Base-by-base conservation (phyloP, 2,113 vertebrate genomes). In the Balaeniceps rex region DNA sequence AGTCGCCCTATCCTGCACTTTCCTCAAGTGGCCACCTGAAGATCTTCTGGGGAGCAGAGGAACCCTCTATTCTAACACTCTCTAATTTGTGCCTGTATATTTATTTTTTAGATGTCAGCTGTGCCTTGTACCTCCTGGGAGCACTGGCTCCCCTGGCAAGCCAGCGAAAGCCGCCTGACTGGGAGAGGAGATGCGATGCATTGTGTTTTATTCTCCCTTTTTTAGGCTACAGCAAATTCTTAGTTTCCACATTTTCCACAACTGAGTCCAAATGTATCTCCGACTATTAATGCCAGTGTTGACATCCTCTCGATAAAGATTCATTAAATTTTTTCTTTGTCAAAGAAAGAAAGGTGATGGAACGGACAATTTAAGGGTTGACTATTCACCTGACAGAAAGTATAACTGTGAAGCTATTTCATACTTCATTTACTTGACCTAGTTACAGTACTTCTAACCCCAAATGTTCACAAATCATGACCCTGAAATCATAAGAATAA, bases 351-450 rank as follows among this genome's bases (percentile, higher is more conserved):
- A 80, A 88, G 42, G 31, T 77, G 72, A 91, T 70, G 28, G 78
- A 91, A 90, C 19, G 69, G 52, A 87, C 72, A 97, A 96, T 94
- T 95, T 90, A 94, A 87, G 38, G 51, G 54, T 85, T 95, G 88
- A 81, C 91, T 89, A 96, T 61, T 90, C 75, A 97, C 78, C 94
- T 94, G 83, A 92, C 81, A 83, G 52, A 95, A 97, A 92, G 29
- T 88, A 18, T 83, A 87, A 93, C 64, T 86, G 33, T 90, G 89
- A 92, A 96, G 55, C 49, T 96, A 93, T 91, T 97, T 96, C 94
- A 95, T 96, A 95, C 76, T 87, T 95, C 69, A 93, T 95, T 96
- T 97, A 78, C 65, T 71, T 91, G 69, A 96, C 63, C 87, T 83
- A 88, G 51, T 70, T 93, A 69, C 11, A 44, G 42, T 51, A 57